phyloP scores from a whole-genome alignment of 2,888 invertebrate genomes.

The Sycophila texana region DNA sequence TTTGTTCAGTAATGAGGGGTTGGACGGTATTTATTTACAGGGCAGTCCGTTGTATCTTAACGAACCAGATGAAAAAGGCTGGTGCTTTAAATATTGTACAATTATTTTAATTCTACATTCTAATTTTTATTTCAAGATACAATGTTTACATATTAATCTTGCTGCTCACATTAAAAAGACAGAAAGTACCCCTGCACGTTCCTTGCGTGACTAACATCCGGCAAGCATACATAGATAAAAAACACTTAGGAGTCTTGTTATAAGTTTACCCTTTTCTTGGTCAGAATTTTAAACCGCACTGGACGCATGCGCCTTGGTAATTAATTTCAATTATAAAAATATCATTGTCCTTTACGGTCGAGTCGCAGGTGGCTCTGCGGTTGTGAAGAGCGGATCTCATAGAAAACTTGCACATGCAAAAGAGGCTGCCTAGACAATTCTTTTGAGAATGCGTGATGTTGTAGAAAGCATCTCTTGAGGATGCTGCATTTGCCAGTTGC shows the following conservation, averaged over 20 bases:
- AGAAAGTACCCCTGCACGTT: not conserved
- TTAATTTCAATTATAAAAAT: conserved; percentile 76
- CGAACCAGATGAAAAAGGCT: too few relatives aligned
- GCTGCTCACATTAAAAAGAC: not conserved
- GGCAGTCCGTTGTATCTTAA: too few relatives aligned
- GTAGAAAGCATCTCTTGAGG: too few relatives aligned
- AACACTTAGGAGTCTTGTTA: not conserved
- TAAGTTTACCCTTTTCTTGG: not conserved
- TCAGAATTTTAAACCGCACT: conserved; percentile 47
- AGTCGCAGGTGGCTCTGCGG: conserved; percentile 70
- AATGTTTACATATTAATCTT: not conserved
- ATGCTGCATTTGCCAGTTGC: too few relatives aligned
- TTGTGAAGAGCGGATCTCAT: conserved; percentile 52
- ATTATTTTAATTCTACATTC: not conserved
- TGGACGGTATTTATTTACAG: too few relatives aligned
- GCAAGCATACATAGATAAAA: not conserved
- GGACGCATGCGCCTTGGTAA: conserved; percentile 57
- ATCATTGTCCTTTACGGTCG: conserved; percentile 72
- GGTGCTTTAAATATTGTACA: too few relatives aligned
- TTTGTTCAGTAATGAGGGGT: too few relatives aligned
- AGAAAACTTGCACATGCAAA: too few relatives aligned
- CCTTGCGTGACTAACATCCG: not conserved
- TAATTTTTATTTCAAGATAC: too few relatives aligned
- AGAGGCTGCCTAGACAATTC: too few relatives aligned
- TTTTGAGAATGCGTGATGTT: too few relatives aligned